These are phyloP conservation scores for Lutraria rhynchaena DNA, from an alignment of 1,140 invertebrate genomes.

Conservation along the genomic window DNA sequence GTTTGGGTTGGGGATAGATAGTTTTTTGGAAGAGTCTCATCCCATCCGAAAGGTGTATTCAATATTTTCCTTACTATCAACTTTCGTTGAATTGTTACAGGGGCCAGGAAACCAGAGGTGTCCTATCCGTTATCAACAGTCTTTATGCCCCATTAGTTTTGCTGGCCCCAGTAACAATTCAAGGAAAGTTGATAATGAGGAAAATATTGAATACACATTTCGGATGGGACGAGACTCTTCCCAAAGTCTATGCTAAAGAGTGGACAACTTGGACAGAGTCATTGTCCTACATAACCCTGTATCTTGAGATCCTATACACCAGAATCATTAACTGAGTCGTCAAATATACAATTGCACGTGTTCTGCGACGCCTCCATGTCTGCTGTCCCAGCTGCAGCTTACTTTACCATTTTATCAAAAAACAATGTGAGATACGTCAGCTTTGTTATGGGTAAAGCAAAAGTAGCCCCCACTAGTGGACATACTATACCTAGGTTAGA, in stretches of 20 bases:
- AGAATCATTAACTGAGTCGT: too few relatives aligned
- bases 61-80: constrained; percentile 24
- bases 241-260: too few relatives aligned
- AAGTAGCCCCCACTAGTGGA: constrained; percentile 42
- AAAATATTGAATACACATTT: background rate
- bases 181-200: constrained; percentile 44
- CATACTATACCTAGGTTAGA: constrained; percentile 54
- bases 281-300: background rate
- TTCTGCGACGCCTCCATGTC: constrained; percentile 4
- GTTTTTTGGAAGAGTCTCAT: background rate
- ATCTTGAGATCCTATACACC: background rate
- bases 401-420: background rate
- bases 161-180: constrained; percentile 40
- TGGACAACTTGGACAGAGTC: background rate
- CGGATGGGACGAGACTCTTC: constrained; percentile 11
- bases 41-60: background rate
- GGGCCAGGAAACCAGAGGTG: constrained; percentile 46
- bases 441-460: constrained; percentile 44
- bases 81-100: constrained; percentile 49
- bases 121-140: too few relatives aligned
- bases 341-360: background rate
- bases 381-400: background rate
- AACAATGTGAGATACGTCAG: background rate
- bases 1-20: too few relatives aligned
- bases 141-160: constrained; percentile 59